A percentile compares a stretch with the other conserved stretches of the same genome.
phyloP scores from a whole-genome alignment of 2,113 vertebrate genomes.

The Ploceus nigricollis region DNA sequence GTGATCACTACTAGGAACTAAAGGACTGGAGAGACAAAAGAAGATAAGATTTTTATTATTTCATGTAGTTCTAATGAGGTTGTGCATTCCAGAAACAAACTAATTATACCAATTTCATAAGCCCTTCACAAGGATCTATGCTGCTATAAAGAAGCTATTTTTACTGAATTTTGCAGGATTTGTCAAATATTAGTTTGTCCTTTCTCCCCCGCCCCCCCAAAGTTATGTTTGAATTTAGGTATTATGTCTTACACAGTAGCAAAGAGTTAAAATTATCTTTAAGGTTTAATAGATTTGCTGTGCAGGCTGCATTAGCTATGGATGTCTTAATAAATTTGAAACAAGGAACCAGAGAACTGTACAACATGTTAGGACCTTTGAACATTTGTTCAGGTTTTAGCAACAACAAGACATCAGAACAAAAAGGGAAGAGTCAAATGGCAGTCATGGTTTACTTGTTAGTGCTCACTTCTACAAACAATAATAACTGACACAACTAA shows the following conservation, averaged over 20 bases:
- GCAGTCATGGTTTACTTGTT: neutral
- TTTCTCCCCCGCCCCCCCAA: rapidly evolving
- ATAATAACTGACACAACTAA: neutral
- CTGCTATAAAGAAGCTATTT: neutral
- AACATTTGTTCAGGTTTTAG: neutral
- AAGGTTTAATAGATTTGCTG: neutral
- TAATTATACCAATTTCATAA: neutral
- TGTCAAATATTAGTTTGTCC: neutral
- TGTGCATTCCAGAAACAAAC: slow-evolving; percentile 3
- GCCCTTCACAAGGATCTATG: neutral
- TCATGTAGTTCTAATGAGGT: neutral
- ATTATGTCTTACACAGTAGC: neutral
- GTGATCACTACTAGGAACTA: neutral
- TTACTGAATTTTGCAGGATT: neutral
- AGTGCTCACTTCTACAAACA: neutral
- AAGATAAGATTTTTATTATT: neutral
- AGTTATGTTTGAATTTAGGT: neutral
- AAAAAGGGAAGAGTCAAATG: neutral
- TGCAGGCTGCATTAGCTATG: neutral
- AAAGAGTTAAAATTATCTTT: neutral
- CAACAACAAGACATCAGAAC: neutral
- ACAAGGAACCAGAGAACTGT: neutral
- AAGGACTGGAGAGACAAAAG: neutral
- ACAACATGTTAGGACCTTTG: neutral
- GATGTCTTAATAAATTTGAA: neutral